Base-by-base conservation (phyloP, 2,888 invertebrate species). In the Hypolimnas misippus region DNA sequence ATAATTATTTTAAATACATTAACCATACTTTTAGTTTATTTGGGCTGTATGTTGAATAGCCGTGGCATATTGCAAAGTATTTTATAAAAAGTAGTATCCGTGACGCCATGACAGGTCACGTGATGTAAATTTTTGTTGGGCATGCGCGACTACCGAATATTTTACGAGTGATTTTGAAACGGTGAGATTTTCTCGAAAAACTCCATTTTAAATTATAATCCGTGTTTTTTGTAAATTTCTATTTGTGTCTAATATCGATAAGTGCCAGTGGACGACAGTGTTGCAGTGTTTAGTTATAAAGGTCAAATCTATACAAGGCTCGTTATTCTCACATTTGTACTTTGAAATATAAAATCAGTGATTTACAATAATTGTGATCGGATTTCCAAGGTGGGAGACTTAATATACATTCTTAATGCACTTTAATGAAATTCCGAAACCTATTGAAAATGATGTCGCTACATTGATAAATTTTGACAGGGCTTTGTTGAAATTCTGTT, bases 61-160 rank as follows among this genome's bases (percentile, higher is more conserved):
- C 57, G 44, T 68, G 52, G 61, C 63, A 31, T 57, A 55, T 55
- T 40, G 17, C 53, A 25, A 21, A 57, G 29, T 35, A 54, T 58
- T 54, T 56, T 8, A 7, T 7, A 54, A 65, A 67, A 65, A 66
- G 62, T 58, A 57, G 56, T 52, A 54, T 68, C 68, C 65, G 73
- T 77, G 87, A 90, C 91, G 91, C 91, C 91, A 91, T 92, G 91
- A 92, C 90, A 91, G 91, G 84, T 92, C 91, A 92, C 91, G 91
- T 92, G 91, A 92, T 86, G 89, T 91, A 91, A 92, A 91, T 91
- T 91, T 90, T 86, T 82, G 86, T 88, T 78, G 83, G 89, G 85
- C 92, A 91, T 91, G 91, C 91, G 91, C 89, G 85, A 79, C 81
- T 76, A 77, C 79, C 81, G 82, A 86, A 82, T 73, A 73, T 86